Base-by-base conservation (phyloP, 2,888 invertebrate genomes). In the Drosophila yooni region DNA sequence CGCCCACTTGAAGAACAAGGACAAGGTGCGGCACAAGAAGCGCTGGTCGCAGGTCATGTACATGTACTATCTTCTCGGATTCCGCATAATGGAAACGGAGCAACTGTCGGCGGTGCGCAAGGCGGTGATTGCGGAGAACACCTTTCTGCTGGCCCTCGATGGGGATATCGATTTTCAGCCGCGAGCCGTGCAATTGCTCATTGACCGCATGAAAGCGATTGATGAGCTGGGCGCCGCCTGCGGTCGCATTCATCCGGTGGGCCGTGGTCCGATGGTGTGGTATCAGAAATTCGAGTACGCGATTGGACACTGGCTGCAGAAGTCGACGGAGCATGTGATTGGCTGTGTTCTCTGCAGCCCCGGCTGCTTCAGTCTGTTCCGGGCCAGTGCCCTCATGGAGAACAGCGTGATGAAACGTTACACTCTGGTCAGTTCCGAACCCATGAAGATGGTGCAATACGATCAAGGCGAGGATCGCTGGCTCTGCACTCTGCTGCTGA, bases 391-490 rank as follows among this genome's bases (percentile, higher is more conserved):
- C 4, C 94, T 98, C 31, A 98, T 98, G 97, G 97, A 97, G 83
- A 96, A 97, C 91, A 97, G 97, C 90, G 97, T 98, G 1, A 97
- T 98, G 96, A 96, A 95, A 86, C 97, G 96, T 90, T 98, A 98
- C 91, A 98, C 98, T 0, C 95, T 96, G 0, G 95, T 95, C 76
- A 95, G 96, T 0, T 94, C 94, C 68, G 96, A 97, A 90, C 97
- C 98, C 0, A 94, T 96, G 75, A 97, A 98, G 93, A 97, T 96
- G 89, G 97, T 98, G 27, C 98, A 98, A 92, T 98, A 97, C 91
- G 98, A 98, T 95, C 98, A 98, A 94, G 98, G 98, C n/a, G 99
- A 99, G 92, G 99, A 99, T 93, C 95, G 99, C 76, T 99, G 99
- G 99, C 94, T 99, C 10, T 99, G 99, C 92, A 99, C 99, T 0